These are phyloP conservation scores for Alviniconcha marisindica DNA, from an alignment of 1,140 invertebrate species.

Conservation along the genomic window DNA sequence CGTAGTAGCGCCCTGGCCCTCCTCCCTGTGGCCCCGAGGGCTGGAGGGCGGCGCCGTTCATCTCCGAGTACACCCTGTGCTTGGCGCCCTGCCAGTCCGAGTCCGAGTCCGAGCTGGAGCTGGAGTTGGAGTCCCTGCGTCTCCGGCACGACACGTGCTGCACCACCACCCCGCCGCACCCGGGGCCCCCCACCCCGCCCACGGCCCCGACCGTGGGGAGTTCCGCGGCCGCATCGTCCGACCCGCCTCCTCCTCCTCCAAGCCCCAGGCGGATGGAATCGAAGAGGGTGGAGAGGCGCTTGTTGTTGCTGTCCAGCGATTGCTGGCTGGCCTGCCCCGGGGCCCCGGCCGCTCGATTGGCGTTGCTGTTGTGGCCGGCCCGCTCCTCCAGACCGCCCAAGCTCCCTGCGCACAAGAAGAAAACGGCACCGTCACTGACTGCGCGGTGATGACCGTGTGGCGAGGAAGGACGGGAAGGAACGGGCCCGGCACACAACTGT, in stretches of 20 bases:
- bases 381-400: not conserved
- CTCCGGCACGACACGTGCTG: slow-evolving; percentile 48
- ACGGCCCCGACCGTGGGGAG: not conserved
- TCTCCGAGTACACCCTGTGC: too few species aligned
- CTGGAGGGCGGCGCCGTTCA: too few species aligned
- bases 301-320: slow-evolving; percentile 51
- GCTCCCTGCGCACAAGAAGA: too few species aligned
- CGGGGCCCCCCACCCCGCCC: not conserved
- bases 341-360: not conserved
- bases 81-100: too few species aligned
- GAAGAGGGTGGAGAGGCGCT: slow-evolving; percentile 50
- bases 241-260: not conserved
- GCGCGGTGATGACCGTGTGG: too few species aligned
- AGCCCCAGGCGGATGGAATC: slow-evolving; percentile 48
- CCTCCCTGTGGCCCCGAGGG: too few species aligned
- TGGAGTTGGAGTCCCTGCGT: slow-evolving; percentile 47
- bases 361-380: slow-evolving; percentile 1
- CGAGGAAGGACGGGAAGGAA: too few species aligned
- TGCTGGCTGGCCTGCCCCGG: not conserved
- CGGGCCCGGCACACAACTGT: too few species aligned
- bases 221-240: not conserved
- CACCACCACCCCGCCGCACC: slow-evolving; percentile 27
- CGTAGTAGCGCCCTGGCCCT: too few species aligned
- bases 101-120: slow-evolving; percentile 28
- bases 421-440: too few species aligned